These are phyloP conservation scores for Iselma pallidipennis DNA, from an alignment of 2,888 invertebrate species.

Conservation along the genomic window DNA sequence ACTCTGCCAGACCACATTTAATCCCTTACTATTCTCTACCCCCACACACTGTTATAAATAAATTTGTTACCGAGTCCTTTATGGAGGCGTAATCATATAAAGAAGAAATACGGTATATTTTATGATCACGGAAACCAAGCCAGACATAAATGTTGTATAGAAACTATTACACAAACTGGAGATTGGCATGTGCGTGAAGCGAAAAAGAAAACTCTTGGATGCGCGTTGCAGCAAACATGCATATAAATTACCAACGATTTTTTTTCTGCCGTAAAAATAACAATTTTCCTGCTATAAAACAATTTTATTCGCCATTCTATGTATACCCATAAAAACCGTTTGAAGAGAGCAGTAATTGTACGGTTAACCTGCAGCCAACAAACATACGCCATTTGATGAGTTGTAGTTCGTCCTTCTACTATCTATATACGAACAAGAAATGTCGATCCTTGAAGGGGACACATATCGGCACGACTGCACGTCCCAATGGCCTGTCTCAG, in stretches of 20 bases:
- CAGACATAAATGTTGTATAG: constrained; percentile 40
- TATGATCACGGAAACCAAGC: constrained; percentile 45
- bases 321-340: constrained; percentile 43
- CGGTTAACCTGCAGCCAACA: constrained; percentile 41
- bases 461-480: constrained; percentile 40
- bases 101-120: constrained; percentile 51
- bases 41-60: constrained; percentile 45
- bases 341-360: constrained; percentile 45
- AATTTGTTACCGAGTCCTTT: constrained; percentile 49
- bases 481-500: constrained; percentile 42
- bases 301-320: constrained; percentile 45
- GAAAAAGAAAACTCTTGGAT: constrained; percentile 19
- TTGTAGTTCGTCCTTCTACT: not conserved
- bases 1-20: constrained; percentile 47
- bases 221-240: constrained; percentile 36
- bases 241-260: constrained; percentile 45
- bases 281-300: constrained; percentile 47
- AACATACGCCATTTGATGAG: constrained; percentile 38
- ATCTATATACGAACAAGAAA: not conserved
- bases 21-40: constrained; percentile 42
- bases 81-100: constrained; percentile 50
- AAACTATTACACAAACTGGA: constrained; percentile 37
- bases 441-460: constrained; percentile 11
- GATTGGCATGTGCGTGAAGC: constrained; percentile 35
- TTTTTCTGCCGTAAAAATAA: constrained; percentile 45